These are phyloP conservation scores for Pachydiplax longipennis DNA, from an alignment of 2,888 invertebrate genomes.

Conservation along the genomic window DNA sequence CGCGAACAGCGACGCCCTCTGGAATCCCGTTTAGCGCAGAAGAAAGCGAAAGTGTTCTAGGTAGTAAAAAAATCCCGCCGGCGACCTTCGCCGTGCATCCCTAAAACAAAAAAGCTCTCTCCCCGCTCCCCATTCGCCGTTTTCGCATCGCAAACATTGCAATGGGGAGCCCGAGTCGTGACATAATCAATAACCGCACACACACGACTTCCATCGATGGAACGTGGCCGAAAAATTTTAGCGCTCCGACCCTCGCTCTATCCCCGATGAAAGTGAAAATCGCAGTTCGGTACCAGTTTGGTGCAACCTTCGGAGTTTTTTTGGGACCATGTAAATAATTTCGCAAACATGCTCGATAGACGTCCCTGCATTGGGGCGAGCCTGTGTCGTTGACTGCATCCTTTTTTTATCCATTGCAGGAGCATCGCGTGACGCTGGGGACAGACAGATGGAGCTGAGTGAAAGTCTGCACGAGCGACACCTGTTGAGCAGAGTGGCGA, in stretches of 20 bases:
- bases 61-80: conserved; percentile 4
- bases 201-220: conserved; percentile 11
- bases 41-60: conserved; percentile 25
- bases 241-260: background rate
- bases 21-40: background rate
- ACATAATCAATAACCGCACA: conserved; percentile 42
- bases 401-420: conserved; percentile 22
- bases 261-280: background rate
- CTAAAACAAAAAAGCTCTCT: background rate
- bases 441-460: conserved; percentile 44
- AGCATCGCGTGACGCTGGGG: conserved; percentile 44
- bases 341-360: background rate
- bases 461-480: conserved; percentile 43
- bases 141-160: conserved; percentile 40
- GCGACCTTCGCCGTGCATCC: conserved; percentile 41
- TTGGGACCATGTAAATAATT: background rate
- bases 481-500: conserved; percentile 35
- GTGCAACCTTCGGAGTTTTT: background rate
- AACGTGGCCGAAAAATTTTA: background rate
- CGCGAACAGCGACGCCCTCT: conserved; percentile 6
- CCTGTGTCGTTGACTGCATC: background rate
- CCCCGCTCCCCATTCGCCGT: background rate
- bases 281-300: background rate
- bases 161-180: conserved; percentile 32
- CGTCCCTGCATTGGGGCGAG: background rate